Base-by-base conservation (phyloP, 2,888 invertebrate genomes). In the Oligia strigilis region DNA sequence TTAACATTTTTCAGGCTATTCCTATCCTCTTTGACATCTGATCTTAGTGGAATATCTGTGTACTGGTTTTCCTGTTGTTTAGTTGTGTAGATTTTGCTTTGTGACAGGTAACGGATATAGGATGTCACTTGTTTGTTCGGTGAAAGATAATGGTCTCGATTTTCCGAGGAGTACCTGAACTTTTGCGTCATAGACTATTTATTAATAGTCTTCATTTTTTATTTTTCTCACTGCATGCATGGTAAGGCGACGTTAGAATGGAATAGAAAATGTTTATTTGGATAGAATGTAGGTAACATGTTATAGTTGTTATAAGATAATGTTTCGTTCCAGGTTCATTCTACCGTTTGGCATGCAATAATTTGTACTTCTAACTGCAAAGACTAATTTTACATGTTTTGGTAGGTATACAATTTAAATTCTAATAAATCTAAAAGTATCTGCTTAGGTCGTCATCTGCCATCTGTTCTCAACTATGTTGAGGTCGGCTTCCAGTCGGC, bases 21-120 rank as follows among this genome's bases (percentile, higher is more conserved):
- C 11, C 23, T 58, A 58, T 62, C n/a, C n/a, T 2, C 43, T 73
- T 71, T 67, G 72, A 58, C 64, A 76, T 49, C 19, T 62, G 76
- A 86, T 81, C 36, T 65, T 72, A 60, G 13, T 73, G 72, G 62
- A 65, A 80, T 23, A 84, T 75, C 29, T 19, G 40, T 40, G 55
- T 69, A 69, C 36, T 83, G 36, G 14, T 29, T 67, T 71, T 67
- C 17, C 46, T 58, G 8, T 72, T 67, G 60, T 72, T 52, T 60
- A 23, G 29, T 62, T 55, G 29, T 60, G 17, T 43, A 11, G 2
- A 60, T 3, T 74, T 65, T 43, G 29, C 36, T 55, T 62, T 72
- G 66, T 62, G 36, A 23, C 43, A 60, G 43, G 46, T 58, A 49
- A 49, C 49, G 36, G 52, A 29, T 83, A 40, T 36, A 8, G 0